Conservation (phyloP, 1,140 invertebrate genomes). For the Diachasma alloeum region DNA sequence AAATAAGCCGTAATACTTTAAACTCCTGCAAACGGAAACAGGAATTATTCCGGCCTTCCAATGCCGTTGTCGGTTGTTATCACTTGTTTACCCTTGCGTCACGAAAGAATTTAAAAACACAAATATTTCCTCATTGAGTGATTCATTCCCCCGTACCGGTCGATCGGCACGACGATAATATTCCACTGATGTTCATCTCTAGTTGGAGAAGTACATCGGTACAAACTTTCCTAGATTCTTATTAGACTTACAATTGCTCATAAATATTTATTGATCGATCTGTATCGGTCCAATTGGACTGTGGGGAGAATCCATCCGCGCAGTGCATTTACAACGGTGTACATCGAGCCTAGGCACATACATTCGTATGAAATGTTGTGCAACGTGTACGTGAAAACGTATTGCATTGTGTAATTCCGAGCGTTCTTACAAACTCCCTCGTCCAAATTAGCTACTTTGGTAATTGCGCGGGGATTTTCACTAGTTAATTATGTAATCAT, state of each 20-base stretch:
- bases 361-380: too few species aligned
- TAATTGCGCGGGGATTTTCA: too few species aligned
- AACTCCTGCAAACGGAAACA: background rate
- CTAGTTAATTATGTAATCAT: too few species aligned
- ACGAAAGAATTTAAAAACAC: background rate
- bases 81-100: background rate
- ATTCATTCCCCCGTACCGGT: too few species aligned
- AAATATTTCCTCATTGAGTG: background rate
- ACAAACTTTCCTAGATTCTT: too few species aligned
- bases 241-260: slow-evolving; percentile 1
- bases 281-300: slow-evolving; percentile 7
- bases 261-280: slow-evolving; percentile 22
- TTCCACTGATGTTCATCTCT: background rate
- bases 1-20: background rate
- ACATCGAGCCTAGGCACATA: background rate
- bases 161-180: background rate
- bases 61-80: background rate
- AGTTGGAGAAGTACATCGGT: background rate
- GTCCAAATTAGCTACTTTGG: too few species aligned
- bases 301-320: background rate
- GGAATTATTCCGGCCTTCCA: background rate
- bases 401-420: too few species aligned
- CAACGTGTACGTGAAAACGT: too few species aligned
- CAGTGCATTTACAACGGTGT: background rate
- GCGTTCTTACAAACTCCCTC: too few species aligned